These are phyloP conservation scores for Megathymus violae DNA, from an alignment of 1,140 invertebrate genomes.

Conservation along the genomic window DNA sequence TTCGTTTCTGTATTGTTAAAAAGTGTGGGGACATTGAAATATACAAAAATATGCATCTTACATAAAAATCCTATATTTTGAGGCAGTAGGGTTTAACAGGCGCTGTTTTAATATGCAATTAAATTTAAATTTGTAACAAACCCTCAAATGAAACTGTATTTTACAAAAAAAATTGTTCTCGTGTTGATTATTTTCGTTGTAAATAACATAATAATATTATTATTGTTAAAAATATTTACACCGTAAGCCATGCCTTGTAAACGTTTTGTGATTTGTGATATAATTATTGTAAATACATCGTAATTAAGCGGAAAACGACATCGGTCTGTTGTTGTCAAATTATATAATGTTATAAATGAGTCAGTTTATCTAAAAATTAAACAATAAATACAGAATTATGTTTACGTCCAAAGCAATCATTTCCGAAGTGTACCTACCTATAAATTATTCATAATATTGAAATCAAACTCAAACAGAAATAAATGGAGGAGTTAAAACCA, in stretches of 20 bases:
- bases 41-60: no score
- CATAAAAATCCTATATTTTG: no score
- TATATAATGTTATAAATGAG: conserved; percentile 31
- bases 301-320: conserved; percentile 24
- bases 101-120: background rate
- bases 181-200: background rate
- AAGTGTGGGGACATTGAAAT: no score
- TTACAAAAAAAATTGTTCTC: no score
- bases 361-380: conserved; percentile 3
- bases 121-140: no score
- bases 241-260: conserved; percentile 21
- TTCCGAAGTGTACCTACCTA: conserved; percentile 12
- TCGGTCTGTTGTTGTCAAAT: conserved; percentile 34
- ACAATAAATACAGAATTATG: background rate
- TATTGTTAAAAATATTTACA: conserved; percentile 3
- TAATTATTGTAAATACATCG: conserved; percentile 46
- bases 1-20: no score
- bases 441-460: conserved; percentile 33
- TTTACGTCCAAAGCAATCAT: conserved; percentile 8
- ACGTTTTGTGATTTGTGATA: conserved; percentile 46
- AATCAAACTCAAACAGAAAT: conserved; percentile 43
- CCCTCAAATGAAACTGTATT: no score
- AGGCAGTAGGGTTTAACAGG: no score
- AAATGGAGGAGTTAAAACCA: conserved; percentile 42
- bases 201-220: background rate